phyloP scores from a whole-genome alignment of 2,113 vertebrate species.

The Trichomycterus rosablanca region DNA sequence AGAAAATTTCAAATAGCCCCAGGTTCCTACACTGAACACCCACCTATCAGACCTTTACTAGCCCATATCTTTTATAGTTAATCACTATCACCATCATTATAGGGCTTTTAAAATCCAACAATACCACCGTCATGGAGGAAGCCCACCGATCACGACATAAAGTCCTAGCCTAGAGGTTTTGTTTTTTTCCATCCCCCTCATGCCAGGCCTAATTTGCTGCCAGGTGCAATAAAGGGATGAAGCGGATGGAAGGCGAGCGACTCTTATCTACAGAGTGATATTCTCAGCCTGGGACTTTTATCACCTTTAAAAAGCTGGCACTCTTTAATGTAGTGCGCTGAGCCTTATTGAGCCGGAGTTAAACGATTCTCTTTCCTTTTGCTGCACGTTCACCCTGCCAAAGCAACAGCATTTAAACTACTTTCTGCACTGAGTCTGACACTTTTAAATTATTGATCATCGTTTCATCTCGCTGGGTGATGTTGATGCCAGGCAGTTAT shows the following conservation, averaged over 20 bases:
- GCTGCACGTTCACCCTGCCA: constrained; percentile 49
- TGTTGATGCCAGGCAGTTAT: constrained; percentile 21
- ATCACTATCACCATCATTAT: constrained; percentile 67
- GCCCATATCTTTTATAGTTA: constrained; percentile 79
- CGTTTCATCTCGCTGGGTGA: constrained; percentile 24
- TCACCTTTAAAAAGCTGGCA: constrained; percentile 71
- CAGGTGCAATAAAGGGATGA: constrained; percentile 72
- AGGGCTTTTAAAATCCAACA: constrained; percentile 81
- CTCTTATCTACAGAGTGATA: constrained; percentile 72
- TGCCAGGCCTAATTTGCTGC: constrained; percentile 80
- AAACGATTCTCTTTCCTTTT: constrained; percentile 40
- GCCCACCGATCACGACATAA: constrained; percentile 61
- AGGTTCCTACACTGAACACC: constrained; percentile 76
- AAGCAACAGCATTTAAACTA: constrained; percentile 33
- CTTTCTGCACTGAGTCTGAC: constrained; percentile 23
- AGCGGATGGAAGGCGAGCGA: constrained; percentile 69
- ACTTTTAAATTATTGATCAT: constrained; percentile 37
- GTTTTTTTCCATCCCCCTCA: constrained; percentile 49
- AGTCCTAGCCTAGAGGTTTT: constrained; percentile 70
- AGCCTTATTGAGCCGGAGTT: constrained; percentile 50
- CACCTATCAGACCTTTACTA: constrained; percentile 78
- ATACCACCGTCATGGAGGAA: constrained; percentile 62
- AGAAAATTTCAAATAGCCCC: constrained; percentile 78
- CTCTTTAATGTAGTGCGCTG: constrained; percentile 69
- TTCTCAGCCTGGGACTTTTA: constrained; percentile 68